Base-by-base conservation (phyloP, 2,113 vertebrate genomes). In the Syrrhaptes paradoxus region DNA sequence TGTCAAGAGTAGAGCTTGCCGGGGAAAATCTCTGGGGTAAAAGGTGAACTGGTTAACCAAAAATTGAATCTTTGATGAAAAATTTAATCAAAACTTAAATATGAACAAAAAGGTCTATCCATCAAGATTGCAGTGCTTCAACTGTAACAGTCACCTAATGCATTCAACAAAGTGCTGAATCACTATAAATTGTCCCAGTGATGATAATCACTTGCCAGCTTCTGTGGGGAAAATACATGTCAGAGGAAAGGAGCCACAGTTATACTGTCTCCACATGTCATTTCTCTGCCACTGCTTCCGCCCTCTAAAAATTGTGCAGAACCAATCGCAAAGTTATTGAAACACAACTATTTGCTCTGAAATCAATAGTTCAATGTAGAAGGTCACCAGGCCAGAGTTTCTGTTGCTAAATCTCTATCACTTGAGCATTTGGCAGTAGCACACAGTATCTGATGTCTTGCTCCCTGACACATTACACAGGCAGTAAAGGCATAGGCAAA, bases 1-100 rank as follows among this genome's bases (percentile, higher is more conserved):
- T 91, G 49, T 57, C 66, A 92, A 86, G 70, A 92, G 36, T 13
- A 74, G 46, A 72, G 12, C 41, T 83, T 73, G 55, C 48, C 7
- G 6, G 31, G 63, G 76, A 75, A 94, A 90, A 96, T 90, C 38
- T 48, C 25, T 10, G 14, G 46, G 63, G 70, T 24, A 10, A 87
- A 72, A 94, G 75, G 82, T 90, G 83, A 93, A 70, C 26, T 59
- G 59, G 82, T 63, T 86, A 90, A 89, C 79, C 38, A 93, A 90
- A 91, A 94, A 85, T 26, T 93, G 82, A 89, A 86, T 93, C 66
- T 85, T 80, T 91, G 85, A 77, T 87, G 83, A 96, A 96, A 95
- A 96, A 84, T 52, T 67, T 90, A 88, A 92, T 90, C 92, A 93
- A 85, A 94, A 87, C 61, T 81, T 87, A 93, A 84, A 87, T 76